Evolutionary conservation across 2,888 invertebrate genomes (phyloP).

Genomic region (Pinctada fucata): DNA sequence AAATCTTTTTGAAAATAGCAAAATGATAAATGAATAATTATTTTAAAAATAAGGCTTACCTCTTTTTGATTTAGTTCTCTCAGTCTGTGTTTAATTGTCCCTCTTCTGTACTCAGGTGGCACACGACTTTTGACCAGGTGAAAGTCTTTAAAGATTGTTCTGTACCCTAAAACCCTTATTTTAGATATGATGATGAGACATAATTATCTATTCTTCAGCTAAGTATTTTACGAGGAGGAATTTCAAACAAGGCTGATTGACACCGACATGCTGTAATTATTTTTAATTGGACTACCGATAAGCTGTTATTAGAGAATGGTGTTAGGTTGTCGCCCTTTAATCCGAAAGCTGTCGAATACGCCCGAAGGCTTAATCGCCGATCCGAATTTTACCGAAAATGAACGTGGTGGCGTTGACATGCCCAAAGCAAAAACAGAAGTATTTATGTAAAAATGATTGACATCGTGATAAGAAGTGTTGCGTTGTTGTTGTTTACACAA

Average conservation of each 20-base stretch:
- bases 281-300: constrained; percentile 24
- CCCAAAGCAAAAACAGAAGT: neutral
- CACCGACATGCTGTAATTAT: constrained; percentile 24
- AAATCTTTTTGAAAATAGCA: no score
- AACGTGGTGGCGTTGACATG: constrained; percentile 6
- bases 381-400: constrained; percentile 17
- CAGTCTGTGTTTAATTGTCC: no score
- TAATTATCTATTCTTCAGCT: neutral
- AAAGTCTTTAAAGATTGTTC: no score
- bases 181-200: neutral
- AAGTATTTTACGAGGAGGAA: neutral
- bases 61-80: no score
- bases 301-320: neutral
- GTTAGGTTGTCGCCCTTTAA: constrained; percentile 14
- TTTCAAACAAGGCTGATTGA: constrained; percentile 19
- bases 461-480: neutral
- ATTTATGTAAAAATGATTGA: neutral
- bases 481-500: neutral
- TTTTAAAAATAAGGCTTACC: no score
- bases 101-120: no score
- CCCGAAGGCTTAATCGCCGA: constrained; percentile 15
- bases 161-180: no score
- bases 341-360: constrained; percentile 17
- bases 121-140: no score
- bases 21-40: no score